phyloP scores from a whole-genome alignment of 2,888 invertebrate species.

The Eurytoma adleriae region DNA sequence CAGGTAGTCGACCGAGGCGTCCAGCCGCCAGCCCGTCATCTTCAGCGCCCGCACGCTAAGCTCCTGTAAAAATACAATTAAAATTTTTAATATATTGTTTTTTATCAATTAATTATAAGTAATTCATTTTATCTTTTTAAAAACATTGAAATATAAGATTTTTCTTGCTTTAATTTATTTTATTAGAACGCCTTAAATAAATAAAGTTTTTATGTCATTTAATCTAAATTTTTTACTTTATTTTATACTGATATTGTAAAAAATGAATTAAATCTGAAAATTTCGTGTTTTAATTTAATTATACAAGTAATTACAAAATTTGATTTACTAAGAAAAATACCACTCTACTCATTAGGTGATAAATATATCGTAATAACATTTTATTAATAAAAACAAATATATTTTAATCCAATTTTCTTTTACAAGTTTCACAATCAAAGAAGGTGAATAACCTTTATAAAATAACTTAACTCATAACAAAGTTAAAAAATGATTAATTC shows the following conservation, averaged over 20 bases:
- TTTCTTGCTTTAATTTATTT: conserved; percentile 9
- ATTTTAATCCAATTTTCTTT: too few relatives aligned
- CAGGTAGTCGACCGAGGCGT: conserved; percentile 83
- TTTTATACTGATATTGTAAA: too few relatives aligned
- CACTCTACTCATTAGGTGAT: neutral
- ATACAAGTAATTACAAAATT: neutral
- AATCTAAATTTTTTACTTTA: neutral
- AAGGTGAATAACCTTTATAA: conserved; percentile 11
- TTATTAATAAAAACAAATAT: too few relatives aligned
- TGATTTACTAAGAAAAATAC: neutral
- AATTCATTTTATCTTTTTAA: too few relatives aligned
- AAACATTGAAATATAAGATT: neutral
- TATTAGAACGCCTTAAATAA: neutral
- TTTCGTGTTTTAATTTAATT: neutral
- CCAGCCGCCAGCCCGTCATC: conserved; percentile 83
- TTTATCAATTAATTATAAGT: too few relatives aligned
- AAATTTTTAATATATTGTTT: neutral
- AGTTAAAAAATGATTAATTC: conserved; percentile 30
- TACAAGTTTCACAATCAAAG: neutral
- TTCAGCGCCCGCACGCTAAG: conserved; percentile 83
- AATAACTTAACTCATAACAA: conserved; percentile 12
- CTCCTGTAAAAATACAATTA: conserved; percentile 78
- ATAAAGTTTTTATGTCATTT: neutral
- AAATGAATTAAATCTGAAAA: neutral
- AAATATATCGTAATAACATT: neutral